Percentiles rank a stretch among this genome's conserved stretches.
Evolutionary conservation across 1,140 invertebrate species (phyloP).

Genomic region (Harlomillsia oculata): DNA sequence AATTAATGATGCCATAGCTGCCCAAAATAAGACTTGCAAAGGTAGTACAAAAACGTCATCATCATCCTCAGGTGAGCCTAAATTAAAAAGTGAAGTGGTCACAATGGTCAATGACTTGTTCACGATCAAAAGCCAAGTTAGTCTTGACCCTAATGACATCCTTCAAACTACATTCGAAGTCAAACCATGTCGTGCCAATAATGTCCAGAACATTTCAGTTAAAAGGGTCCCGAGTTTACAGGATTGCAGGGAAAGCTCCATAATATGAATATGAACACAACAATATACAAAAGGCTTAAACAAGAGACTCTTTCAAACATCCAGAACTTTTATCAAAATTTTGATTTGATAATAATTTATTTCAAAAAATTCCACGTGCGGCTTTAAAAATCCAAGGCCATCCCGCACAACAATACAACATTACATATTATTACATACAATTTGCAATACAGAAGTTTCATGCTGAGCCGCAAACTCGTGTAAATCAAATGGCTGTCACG

Average conservation of each 20-base stretch:
- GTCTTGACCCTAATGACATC: constrained; percentile 4
- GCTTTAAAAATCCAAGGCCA: too few species aligned
- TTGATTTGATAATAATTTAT: too few species aligned
- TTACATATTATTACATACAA: too few species aligned
- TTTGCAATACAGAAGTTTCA: too few species aligned
- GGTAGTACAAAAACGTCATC: not conserved
- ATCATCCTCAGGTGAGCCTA: not conserved
- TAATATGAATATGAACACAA: not conserved
- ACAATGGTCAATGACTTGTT: constrained; percentile 5
- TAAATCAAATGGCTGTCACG: too few species aligned
- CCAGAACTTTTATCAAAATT: too few species aligned
- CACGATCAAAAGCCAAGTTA: constrained; percentile 4
- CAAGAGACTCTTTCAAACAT: too few species aligned
- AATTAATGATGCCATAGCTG: not conserved
- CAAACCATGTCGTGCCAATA: not conserved
- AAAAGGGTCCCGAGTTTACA: not conserved
- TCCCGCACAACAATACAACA: too few species aligned
- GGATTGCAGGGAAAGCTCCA: constrained; percentile 5
- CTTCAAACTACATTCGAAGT: not conserved
- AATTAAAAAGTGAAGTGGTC: not conserved
- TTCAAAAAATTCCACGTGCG: too few species aligned
- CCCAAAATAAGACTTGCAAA: constrained; percentile 1
- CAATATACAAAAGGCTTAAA: too few species aligned
- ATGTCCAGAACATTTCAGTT: not conserved
- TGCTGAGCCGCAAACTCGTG: too few species aligned